Base-by-base conservation (phyloP, 2,888 invertebrate genomes). In the Hemicrepidius hirtus region DNA sequence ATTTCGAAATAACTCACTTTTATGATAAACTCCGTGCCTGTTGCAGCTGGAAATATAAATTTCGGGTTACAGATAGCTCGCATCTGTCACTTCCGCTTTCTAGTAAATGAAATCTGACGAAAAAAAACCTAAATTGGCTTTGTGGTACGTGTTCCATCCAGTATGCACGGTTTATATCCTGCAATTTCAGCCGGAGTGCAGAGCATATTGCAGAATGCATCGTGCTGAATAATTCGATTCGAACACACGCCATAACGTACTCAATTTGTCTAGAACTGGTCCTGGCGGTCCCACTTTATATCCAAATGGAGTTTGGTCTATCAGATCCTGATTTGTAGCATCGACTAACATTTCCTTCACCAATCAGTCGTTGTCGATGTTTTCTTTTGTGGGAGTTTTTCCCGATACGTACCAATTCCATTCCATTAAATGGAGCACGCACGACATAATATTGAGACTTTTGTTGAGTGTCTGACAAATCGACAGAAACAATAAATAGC, bases 191-290 rank as follows among this genome's bases (percentile, higher is more conserved):
- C 60, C 50, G 44, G 16, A n/a, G n/a, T 37, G 60, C 20, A 20
- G 16, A 64, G 21, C 68, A 68, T 50, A 68, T 68, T 68, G 68
- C 67, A 60, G 44, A 68, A 68, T 68, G 68, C 60, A 68, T 49
- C 55, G 41, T 32, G 21, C 55, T 18, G 66, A 68, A 68, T 68
- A 68, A 59, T 68, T 40, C 24, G 40, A 50, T 44, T 67, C 55
- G 28, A 67, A 67, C 55, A 57, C 57, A 57, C 28, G 57, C 57
- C 37, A 40, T 57, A 57, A 57, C 57, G 57, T 21, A 57, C 37
- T 37, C 57, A 40, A 57, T 57, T 57, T 32, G 57, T 35, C 35
- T 55, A 32, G 18, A 55, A 55, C 28, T 35, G 55, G 32, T 35
- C 35, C 55, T 35, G 20, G 28, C 32, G 32, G 32, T 32, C 13